Conservation (phyloP, 1,140 invertebrate species). For the Lamellibrachia luymesi region DNA sequence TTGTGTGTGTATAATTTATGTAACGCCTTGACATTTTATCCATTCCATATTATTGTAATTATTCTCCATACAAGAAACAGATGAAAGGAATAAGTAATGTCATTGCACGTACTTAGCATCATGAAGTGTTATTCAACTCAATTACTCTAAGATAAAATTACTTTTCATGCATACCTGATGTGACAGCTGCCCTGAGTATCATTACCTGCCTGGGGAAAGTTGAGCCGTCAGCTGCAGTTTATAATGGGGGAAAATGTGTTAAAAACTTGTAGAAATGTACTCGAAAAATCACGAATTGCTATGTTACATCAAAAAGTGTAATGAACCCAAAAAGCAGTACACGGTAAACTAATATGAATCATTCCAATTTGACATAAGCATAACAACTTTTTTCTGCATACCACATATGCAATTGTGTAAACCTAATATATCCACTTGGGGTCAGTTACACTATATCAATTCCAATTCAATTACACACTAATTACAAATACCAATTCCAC, state of each 20-base stretch:
- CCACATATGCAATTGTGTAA: too few species aligned
- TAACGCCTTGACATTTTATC: neutral
- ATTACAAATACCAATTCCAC: too few species aligned
- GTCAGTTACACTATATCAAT: too few species aligned
- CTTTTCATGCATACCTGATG: neutral
- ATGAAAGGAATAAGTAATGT: neutral
- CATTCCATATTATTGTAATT: neutral
- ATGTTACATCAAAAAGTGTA: neutral
- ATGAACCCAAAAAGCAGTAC: neutral
- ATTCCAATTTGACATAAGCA: neutral
- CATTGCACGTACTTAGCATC: neutral
- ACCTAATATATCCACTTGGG: too few species aligned
- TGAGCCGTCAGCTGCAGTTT: neutral
- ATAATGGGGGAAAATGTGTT: neutral
- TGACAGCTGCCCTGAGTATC: neutral
- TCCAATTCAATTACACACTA: too few species aligned
- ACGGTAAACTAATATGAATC: neutral
- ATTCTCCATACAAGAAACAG: neutral
- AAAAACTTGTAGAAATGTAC: neutral
- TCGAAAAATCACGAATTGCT: neutral
- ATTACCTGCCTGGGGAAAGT: neutral
- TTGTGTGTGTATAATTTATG: neutral
- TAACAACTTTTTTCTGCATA: neutral
- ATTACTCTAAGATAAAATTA: neutral
- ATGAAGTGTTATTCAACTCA: neutral